Evolutionary conservation across 2,113 vertebrate genomes (phyloP), one percentile per base, ranked within the genome.

Genomic region (Dipodomys stephensi): DNA sequence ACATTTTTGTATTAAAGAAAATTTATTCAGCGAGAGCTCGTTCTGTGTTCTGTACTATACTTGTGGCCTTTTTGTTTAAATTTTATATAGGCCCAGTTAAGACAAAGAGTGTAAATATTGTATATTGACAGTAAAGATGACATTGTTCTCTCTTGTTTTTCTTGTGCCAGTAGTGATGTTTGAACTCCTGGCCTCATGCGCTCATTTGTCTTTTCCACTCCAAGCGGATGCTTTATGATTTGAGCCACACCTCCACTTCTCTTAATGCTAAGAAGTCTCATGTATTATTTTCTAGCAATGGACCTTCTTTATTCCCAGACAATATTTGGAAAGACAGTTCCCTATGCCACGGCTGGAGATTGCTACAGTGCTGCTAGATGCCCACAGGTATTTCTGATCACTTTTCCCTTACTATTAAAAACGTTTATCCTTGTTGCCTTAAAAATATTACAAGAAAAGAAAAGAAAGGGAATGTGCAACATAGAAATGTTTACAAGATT

Each of bases 291-390:
- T 96, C 68, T 96, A 99, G 99, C 99, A 23, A 99, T 99, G 64
- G 99, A 99, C 95, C 99, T 99, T 97, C 98, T 98, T 97, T 99
- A 99, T 97, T 98, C 99, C 16, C 97, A 95, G 93, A 99, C 99
- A 16, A 95, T 96, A 13, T 98, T 99, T 93, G 99, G 99, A 77
- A 98, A 98, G 77, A 98, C 98, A 11, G 98, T 99, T 89, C 99
- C 99, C 10, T 99, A 99, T 68, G 99, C 99, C 96, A 99, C 99
- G 87, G 99, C 99, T 94, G 99, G 99, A 96, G 99, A 99, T 96
- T 99, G 99, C 97, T 99, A 99, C 96, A 99, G 99, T 60, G 99
- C 99, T 88, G 98, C 99, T 93, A 98, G 98, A n/a, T 99, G 99
- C 97, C 99, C 99, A 8, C 99, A 99, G 99, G 99, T 99, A 98